Base-by-base conservation (phyloP, 1,140 invertebrate species). In the Radopholus similis region DNA sequence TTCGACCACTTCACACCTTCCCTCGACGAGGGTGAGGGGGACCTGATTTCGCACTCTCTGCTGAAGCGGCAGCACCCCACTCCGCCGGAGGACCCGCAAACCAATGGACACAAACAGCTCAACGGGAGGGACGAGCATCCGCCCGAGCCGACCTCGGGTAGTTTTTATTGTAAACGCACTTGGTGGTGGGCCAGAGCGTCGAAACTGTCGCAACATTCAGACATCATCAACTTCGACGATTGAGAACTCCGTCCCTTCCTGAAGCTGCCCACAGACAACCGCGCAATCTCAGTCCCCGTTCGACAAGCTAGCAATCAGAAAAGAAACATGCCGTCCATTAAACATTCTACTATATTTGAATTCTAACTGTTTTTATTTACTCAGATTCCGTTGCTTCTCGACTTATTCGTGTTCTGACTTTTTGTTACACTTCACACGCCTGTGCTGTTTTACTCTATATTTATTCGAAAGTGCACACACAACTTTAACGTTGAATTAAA, bases 81-180 rank as follows among this genome's bases (percentile, higher is more conserved):
- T 47, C 64, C 64, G 18, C 64, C 64, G 26, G 64, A 66, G 2
- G 64, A 66, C 26, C 64, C 56, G 9, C 34, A 11, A 26, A 59
- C 18, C 35, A 66, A 59, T 59, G 42, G 26, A 23, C 37, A 66
- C 38, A 18, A 40, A 26, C 13, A n/a, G 28, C 9, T 51, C n/a
- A 26, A 23, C 21, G 47, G 47, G 4, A 49, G 44, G 47, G 58
- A 49, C 40, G 34, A 42, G 9, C 57, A 60, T 44, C 35, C 35
- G 1, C 57, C 57, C 6, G 57, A 60, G 18, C 59, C 59, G 28
- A 62, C 58, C 4, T 15, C 49, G 30, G 18, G 30, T 54, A 54
- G 35, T 23, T 23, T 54, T 54, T n/a, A n/a, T n/a, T n/a, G n/a
- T n/a, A n/a, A n/a, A n/a, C n/a, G n/a, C n/a, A n/a, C n/a, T n/a